Conservation (phyloP, 2,113 vertebrate species). For the Bungarus multicinctus region DNA sequence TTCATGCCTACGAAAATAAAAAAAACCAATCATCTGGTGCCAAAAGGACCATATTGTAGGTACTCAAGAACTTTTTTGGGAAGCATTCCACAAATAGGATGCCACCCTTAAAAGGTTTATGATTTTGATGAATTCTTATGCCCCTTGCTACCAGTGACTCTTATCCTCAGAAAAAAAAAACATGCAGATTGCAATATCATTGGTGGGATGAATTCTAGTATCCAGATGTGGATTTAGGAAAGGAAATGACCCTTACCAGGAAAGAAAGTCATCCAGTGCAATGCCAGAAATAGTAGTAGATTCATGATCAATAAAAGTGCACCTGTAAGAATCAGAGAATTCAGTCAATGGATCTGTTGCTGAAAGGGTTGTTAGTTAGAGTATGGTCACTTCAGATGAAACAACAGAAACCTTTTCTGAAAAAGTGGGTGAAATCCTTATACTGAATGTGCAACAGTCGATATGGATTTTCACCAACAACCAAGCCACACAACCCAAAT, state of each 20-base stretch:
- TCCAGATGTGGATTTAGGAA: not conserved
- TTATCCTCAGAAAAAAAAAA: not conserved
- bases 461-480: not conserved
- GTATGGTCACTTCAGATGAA: not conserved
- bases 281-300: constrained; percentile 34
- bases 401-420: not conserved
- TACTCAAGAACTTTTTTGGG: not conserved
- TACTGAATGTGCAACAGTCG: not conserved
- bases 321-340: constrained; percentile 17
- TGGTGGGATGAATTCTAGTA: not conserved
- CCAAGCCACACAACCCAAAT: not conserved
- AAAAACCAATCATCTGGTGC: not conserved
- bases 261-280: constrained; percentile 42
- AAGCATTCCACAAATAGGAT: not conserved
- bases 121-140: not conserved
- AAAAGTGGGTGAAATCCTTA: not conserved
- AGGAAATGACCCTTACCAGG: constrained; percentile 38
- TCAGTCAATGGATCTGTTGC: no score
- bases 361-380: not conserved
- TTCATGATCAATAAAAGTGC: constrained; percentile 8
- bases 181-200: not conserved
- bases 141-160: not conserved
- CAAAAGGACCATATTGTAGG: not conserved
- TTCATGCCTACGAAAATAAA: not conserved
- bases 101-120: not conserved